Base-by-base conservation (phyloP, 2,113 vertebrate genomes). In the Gorsachius goisagi region DNA sequence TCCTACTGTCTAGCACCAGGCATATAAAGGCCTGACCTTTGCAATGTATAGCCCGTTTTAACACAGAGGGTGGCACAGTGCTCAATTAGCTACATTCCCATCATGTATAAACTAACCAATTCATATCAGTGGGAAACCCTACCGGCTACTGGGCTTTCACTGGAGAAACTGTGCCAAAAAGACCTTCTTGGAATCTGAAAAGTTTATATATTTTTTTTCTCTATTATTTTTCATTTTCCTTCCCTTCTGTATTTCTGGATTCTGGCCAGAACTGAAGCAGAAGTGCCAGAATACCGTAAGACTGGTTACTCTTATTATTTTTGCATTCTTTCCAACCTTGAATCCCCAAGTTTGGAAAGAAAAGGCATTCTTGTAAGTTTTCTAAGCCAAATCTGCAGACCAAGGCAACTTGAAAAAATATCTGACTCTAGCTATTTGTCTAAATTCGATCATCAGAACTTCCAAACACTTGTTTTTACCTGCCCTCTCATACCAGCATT, bases 261-360 rank as follows among this genome's bases (percentile, higher is more conserved):
- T 77, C 50, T 37, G 55, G 45, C 63, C 88, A 96, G 71, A 78
- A 82, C 20, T 68, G 77, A 89, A 69, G 66, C 68, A 87, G 30
- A 86, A 89, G 58, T 78, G 73, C 92, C 90, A 91, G 77, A 95
- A 90, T 30, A 77, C n/a, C 2, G 0, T 35, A 89, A 66, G 45
- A 62, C 35, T 79, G 41, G 74, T 85, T 95, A 53, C 79, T 82
- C 66, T 53, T 96, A 72, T 95, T 97, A 90, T 91, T 96, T 74
- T 88, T 96, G 89, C 73, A 66, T 39, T 89, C 67, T 62, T 95
- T 95, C 95, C 95, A 97, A 66, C n/a, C 27, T 47, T 58, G 69
- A 92, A 93, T 87, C 73, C 58, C 22, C 45, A 62, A 59, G 35
- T 87, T 89, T 82, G 83, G 83, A 87, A 93, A 84, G 73, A 87